Evolutionary conservation across 1,140 invertebrate species (phyloP).

Genomic region (Drosophila novamexicana): DNA sequence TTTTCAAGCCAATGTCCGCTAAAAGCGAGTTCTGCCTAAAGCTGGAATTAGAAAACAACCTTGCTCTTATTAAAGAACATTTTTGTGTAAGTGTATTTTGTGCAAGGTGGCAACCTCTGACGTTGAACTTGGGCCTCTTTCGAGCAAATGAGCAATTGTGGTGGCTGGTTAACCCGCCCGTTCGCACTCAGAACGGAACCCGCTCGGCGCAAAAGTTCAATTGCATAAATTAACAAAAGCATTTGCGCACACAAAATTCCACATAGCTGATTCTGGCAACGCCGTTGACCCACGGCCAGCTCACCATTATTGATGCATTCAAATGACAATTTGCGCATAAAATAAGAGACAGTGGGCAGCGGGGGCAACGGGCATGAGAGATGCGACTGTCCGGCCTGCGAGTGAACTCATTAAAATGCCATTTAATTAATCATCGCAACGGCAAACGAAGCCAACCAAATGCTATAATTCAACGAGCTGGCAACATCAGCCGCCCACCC

Average conservation of each 20-base stretch:
- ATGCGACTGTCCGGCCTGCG: constrained; percentile 28
- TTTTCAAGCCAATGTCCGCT: too few species aligned
- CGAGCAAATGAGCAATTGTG: background rate
- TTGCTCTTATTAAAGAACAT: background rate
- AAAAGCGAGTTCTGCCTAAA: too few species aligned
- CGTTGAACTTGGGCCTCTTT: constrained; percentile 13
- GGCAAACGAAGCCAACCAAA: constrained; percentile 62
- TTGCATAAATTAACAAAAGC: constrained; percentile 77
- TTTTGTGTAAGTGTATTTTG: background rate
- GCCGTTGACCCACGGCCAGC: constrained; percentile 16
- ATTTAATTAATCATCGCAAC: constrained; percentile 78
- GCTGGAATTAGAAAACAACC: too few species aligned
- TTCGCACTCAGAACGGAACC: background rate
- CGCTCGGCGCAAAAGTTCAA: constrained; percentile 61
- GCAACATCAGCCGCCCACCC: background rate
- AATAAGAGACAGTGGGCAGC: background rate
- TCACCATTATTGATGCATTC: constrained; percentile 68
- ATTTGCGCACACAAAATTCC: constrained; percentile 38
- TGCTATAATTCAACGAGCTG: constrained; percentile 73
- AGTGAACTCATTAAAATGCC: constrained; percentile 81
- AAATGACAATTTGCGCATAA: constrained; percentile 49
- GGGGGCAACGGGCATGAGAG: background rate
- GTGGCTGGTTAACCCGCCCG: background rate
- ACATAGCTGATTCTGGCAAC: constrained; percentile 43
- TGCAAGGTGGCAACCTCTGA: background rate